Base-by-base conservation (phyloP, 2,888 invertebrate species). In the Drosophila prolongata region DNA sequence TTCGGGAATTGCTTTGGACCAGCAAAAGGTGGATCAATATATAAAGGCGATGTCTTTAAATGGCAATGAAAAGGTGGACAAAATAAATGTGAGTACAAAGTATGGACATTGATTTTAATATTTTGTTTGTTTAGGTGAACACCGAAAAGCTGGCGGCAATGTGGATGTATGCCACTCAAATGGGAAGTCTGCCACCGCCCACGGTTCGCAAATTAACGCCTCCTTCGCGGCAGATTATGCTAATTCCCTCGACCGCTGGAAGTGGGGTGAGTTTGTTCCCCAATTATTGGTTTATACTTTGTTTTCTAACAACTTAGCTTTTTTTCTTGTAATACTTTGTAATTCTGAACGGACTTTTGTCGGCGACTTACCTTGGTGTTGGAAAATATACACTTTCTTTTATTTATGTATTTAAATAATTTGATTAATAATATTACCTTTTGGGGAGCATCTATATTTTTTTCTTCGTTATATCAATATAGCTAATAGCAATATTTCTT, bases 1-100 rank as follows among this genome's bases (percentile, higher is more conserved):
- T 24, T 76, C 80, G 16, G 87, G 86, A 14, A 65, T 90, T 14
- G 73, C 86, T 3, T 47, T 92, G 58, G 90, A 91, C 58, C 90
- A 91, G 47, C 90, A 91, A 49, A 91, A 90, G 70, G 82, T 91
- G 16, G 91, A 92, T 38, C 91, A 92, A 60, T 92, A 92, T 57
- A 90, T 92, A 13, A 92, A 91, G 62, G 88, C 91, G 1, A 90
- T 92, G 89, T 90, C 91, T 2, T 52, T 89, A 10, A 82, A 78
- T 58, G 88, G 84, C 61, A 89, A 73, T 42, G 91, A 90, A 50
- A 91, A 90, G 77, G 92, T 92, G 30, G 14, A 9, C 4, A 1
- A 4, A n/a, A 71, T 53, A 4, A n/a, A 71, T 54, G 27, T 4
- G 0, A 24, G 1, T 16, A 0, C 1, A 2, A 11, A 9, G 1